Percentiles rank a stretch among this genome's conserved stretches.
phyloP scores from a whole-genome alignment of 1,140 invertebrate species.

The Achroia grisella region DNA sequence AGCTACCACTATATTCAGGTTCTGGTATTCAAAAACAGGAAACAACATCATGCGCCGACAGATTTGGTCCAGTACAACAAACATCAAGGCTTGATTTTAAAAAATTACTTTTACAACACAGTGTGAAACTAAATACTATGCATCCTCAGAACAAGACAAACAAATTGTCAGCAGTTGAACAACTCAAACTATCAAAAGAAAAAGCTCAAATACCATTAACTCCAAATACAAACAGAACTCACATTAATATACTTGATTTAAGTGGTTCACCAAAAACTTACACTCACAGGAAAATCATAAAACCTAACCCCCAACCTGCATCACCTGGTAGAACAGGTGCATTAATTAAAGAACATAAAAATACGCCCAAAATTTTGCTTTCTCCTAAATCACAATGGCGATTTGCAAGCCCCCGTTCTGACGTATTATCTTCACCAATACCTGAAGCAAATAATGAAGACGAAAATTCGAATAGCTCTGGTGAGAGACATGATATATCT shows the following conservation, averaged over 20 bases:
- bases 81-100: slow-evolving; percentile 88
- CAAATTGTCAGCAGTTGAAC: slow-evolving; percentile 87
- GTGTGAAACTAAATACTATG: slow-evolving; percentile 73
- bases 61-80: slow-evolving; percentile 75
- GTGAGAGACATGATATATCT: slow-evolving; percentile 59
- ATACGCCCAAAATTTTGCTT: slow-evolving; percentile 78
- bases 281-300: slow-evolving; percentile 75
- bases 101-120: slow-evolving; percentile 82
- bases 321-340: slow-evolving; percentile 67
- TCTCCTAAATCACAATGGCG: slow-evolving; percentile 82
- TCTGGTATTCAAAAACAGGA: slow-evolving; percentile 63
- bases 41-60: slow-evolving; percentile 74
- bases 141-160: slow-evolving; percentile 74
- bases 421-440: slow-evolving; percentile 89
- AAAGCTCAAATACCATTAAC: slow-evolving; percentile 52
- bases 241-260: slow-evolving; percentile 76
- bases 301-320: slow-evolving; percentile 71
- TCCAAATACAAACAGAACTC: slow-evolving; percentile 52
- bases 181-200: slow-evolving; percentile 83
- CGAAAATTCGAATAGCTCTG: slow-evolving; percentile 74
- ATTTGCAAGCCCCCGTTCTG: slow-evolving; percentile 82
- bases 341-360: slow-evolving; percentile 72
- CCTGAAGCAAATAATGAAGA: slow-evolving; percentile 87
- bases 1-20: slow-evolving; percentile 21
- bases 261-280: slow-evolving; percentile 80